Evolutionary conservation across 1,140 invertebrate genomes (phyloP), one percentile per base, ranked within the genome.

Genomic region (Zophobas morio): DNA sequence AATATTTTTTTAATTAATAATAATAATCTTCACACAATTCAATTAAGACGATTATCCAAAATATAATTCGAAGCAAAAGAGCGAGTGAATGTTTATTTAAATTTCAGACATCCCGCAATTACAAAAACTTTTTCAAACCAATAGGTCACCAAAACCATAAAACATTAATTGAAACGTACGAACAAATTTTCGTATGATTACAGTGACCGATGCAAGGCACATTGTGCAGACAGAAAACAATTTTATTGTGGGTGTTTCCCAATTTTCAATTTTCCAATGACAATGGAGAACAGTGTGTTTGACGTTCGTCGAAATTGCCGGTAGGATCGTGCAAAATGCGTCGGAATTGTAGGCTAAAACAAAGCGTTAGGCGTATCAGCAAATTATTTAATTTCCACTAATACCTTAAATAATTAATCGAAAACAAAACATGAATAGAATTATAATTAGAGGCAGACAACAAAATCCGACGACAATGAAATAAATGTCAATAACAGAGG

Each of bases 401-500:
- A 56, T 56, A 54, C 49, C 34, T 53, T 53, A 57, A 74, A 74
- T 57, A 56, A 74, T 74, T 74, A 74, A 74, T 57, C 39, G 37
- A 57, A 47, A 74, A 74, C 35, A 57, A 80, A 80, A 79, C 70
- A 51, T 57, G 70, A 72, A 72, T 77, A 46, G 66, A 72, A 72
- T 77, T 77, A 72, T 77, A 77, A 77, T 77, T 57, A 76, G 72
- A 47, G 8, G 66, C 56, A 78, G 72, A 46, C 54, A 72, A 72
- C 75, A 82, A 76, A 80, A 80, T 75, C 66, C 76, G 47, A 66
- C 8, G 6, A 66, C 79, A 83, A 82, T 82, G 79, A 83, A 82
- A 83, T 83, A 81, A 84, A 82, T 79, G 83, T 84, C 81, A 83
- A 83, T 82, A 81, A 73, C 82, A 84, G 60, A 42, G 81, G 8